phyloP scores from a whole-genome alignment of 53 echinoderm and acorn worm genomes.

The Glandiceps talaboti region DNA sequence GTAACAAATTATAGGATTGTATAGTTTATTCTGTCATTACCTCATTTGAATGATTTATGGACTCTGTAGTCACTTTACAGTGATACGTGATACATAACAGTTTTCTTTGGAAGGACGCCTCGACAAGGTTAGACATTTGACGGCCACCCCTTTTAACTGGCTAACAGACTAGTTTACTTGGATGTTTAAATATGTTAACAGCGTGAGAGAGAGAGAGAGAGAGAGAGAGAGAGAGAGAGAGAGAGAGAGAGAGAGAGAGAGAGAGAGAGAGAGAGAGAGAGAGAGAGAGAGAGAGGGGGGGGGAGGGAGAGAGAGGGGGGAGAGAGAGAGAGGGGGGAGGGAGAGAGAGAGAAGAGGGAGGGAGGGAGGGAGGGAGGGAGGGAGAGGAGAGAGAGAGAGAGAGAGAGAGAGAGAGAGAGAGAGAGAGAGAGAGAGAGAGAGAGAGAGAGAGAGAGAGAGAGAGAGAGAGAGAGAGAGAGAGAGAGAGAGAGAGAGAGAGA shows the following conservation, averaged over 20 bases:
- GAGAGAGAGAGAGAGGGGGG: not conserved
- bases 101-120: no score
- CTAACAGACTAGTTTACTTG: no score
- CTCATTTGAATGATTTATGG: no score
- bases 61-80: no score
- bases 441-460: slow-evolving; percentile 1
- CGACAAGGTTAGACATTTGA: no score
- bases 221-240: not conserved
- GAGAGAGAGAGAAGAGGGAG: not conserved
- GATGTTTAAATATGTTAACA: no score
- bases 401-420: slow-evolving; percentile 1
- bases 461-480: slow-evolving; percentile 1
- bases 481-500: not conserved
- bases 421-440: slow-evolving; percentile 1
- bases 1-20: no score
- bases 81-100: no score
- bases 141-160: no score
- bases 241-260: not conserved
- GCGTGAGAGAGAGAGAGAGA: no score
- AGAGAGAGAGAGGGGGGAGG: not conserved
- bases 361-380: not conserved
- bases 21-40: no score
- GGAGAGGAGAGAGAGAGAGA: not conserved
- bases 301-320: not conserved
- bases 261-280: not conserved